Conservation (phyloP, 2,797 vertebrate genomes). For the Falco rusticolus region DNA sequence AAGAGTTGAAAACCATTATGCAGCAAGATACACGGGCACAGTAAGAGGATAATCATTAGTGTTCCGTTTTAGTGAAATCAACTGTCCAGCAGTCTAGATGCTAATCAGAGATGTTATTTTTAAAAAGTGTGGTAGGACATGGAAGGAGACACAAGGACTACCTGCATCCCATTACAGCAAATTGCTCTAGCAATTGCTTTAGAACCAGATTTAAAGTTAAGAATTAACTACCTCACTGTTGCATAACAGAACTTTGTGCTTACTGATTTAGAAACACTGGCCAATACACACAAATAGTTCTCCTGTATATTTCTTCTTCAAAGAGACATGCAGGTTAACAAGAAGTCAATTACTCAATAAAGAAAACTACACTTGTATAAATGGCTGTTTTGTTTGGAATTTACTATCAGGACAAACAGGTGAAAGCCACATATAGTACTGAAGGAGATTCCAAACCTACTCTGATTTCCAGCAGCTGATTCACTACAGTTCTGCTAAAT, state of each 20-base stretch:
- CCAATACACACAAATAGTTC: not conserved
- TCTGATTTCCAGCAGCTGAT: not conserved
- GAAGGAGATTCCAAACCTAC: not conserved
- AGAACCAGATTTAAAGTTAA: slow-evolving; percentile 6
- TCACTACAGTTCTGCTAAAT: not conserved
- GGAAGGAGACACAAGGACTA: not conserved
- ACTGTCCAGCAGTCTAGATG: not conserved
- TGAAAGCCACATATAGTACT: not conserved
- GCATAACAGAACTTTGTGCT: not conserved
- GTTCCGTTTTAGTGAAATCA: not conserved
- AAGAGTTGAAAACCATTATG: not conserved
- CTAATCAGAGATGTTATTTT: not conserved
- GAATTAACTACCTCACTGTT: not conserved
- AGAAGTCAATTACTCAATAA: slow-evolving; percentile 17
- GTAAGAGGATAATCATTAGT: not conserved
- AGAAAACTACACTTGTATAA: not conserved
- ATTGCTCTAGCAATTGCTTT: not conserved
- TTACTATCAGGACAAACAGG: not conserved
- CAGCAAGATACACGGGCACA: not conserved
- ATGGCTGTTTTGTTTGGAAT: not conserved
- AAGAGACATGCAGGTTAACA: not conserved
- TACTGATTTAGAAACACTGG: not conserved
- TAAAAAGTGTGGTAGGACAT: not conserved
- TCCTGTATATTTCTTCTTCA: slow-evolving; percentile 2
- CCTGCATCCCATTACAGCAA: not conserved